phyloP scores from a whole-genome alignment of 2,888 invertebrate species.

The Didymodactylos carnosus region DNA sequence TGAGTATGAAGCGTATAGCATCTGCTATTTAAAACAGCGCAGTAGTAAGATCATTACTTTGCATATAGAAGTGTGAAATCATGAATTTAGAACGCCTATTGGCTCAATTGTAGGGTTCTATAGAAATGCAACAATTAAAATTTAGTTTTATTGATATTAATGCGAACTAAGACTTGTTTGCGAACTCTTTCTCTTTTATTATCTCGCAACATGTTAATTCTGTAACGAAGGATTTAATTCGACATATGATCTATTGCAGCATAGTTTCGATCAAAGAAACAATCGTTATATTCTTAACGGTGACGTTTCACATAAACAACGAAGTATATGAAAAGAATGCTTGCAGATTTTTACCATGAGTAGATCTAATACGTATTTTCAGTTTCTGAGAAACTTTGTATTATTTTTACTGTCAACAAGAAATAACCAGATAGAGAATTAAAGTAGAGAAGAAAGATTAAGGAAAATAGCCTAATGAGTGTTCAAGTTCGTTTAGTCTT shows the following conservation, averaged over 20 bases:
- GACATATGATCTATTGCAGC: too few species aligned
- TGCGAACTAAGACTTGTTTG: conserved; percentile 41
- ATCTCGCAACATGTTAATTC: too few species aligned
- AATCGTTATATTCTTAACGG: not conserved
- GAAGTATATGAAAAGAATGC: too few species aligned
- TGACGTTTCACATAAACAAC: not conserved
- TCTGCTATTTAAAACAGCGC: too few species aligned
- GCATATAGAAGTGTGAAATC: conserved; percentile 52
- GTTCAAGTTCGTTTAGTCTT: too few species aligned
- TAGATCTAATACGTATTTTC: not conserved
- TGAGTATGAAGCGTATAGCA: too few species aligned
- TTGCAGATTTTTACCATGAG: too few species aligned
- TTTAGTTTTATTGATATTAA: conserved; percentile 79
- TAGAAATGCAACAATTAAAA: conserved; percentile 75
- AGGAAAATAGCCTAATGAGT: not conserved
- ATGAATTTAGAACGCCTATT: conserved; percentile 61
- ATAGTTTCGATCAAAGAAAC: too few species aligned
- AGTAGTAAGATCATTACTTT: too few species aligned
- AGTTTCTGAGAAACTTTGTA: not conserved
- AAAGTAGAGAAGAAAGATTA: not conserved
- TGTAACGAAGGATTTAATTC: too few species aligned
- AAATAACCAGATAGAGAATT: not conserved
- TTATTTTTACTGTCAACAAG: not conserved
- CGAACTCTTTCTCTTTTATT: too few species aligned
- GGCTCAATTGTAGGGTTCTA: conserved; percentile 98